Percentiles rank a stretch among this genome's conserved stretches.
Evolutionary conservation across 1,140 invertebrate genomes (phyloP).

Genomic region (Protaetia brevitarsis): DNA sequence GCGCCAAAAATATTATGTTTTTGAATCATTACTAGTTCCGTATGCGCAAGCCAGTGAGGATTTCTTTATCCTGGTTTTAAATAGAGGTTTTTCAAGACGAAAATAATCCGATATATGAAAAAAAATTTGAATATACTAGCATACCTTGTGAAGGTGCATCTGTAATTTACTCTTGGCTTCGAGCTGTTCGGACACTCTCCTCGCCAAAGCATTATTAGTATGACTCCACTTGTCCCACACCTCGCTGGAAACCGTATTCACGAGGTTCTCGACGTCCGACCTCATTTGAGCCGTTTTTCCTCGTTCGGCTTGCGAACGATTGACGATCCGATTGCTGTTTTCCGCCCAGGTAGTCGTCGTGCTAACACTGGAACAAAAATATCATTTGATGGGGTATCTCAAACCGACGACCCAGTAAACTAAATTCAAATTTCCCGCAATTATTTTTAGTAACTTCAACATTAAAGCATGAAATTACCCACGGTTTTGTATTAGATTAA

Average conservation of each 20-base stretch:
- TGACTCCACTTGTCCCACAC: slow-evolving; percentile 91
- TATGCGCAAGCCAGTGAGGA: too few relatives aligned
- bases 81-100: too few relatives aligned
- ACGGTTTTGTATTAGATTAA: too few relatives aligned
- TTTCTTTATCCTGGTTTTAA: too few relatives aligned
- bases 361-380: slow-evolving; percentile 58
- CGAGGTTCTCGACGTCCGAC: slow-evolving; percentile 72
- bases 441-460: too few relatives aligned
- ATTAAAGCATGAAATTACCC: too few relatives aligned
- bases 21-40: too few relatives aligned
- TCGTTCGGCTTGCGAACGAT: slow-evolving; percentile 81
- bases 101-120: too few relatives aligned
- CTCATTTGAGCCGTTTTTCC: slow-evolving; percentile 77
- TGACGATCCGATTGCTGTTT: slow-evolving; percentile 76
- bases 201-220: slow-evolving; percentile 75
- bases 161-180: slow-evolving; percentile 87
- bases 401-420: too few relatives aligned
- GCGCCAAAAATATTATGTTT: too few relatives aligned
- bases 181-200: slow-evolving; percentile 71
- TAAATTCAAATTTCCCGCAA: too few relatives aligned
- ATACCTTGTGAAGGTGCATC: slow-evolving; percentile 76
- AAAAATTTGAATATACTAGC: neutral
- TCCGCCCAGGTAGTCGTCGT: slow-evolving; percentile 84
- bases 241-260: slow-evolving; percentile 77
- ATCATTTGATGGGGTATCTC: too few relatives aligned